A percentile compares a stretch with the other conserved stretches of the same genome.
phyloP scores from a whole-genome alignment of 2,888 invertebrate genomes.

The Tetragnatha montana region DNA sequence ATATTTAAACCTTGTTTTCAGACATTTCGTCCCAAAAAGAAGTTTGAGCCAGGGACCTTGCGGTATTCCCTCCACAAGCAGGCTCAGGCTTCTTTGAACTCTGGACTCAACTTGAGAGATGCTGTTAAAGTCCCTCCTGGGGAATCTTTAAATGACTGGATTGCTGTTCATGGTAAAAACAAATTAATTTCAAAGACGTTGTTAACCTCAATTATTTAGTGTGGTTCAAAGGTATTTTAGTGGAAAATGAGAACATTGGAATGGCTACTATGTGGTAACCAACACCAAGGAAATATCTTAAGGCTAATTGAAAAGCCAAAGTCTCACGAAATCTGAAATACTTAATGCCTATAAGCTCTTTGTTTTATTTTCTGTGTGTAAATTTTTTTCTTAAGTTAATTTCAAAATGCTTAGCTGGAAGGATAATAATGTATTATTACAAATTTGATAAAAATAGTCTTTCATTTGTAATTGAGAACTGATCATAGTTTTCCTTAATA shows the following conservation, averaged over 20 bases:
- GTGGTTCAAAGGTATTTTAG: not conserved
- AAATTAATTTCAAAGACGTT: not conserved
- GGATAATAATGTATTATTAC: not conserved
- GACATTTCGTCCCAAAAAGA: constrained; percentile 93
- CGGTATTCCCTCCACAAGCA: constrained; percentile 91
- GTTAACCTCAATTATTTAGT: not conserved
- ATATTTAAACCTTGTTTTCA: constrained; percentile 75
- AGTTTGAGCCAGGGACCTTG: constrained; percentile 89
- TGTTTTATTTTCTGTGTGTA: not conserved
- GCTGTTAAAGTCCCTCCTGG: constrained; percentile 87
- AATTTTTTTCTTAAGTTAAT: not conserved
- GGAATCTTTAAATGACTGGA: constrained; percentile 92
- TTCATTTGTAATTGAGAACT: not conserved
- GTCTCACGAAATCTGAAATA: no score
- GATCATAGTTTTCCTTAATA: constrained; percentile 16
- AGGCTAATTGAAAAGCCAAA: no score
- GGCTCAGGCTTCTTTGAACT: constrained; percentile 91
- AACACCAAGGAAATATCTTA: no score
- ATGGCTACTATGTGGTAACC: no score
- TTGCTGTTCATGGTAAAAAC: constrained; percentile 86
- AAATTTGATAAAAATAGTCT: not conserved
- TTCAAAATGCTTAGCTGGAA: not conserved
- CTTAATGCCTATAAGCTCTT: no score
- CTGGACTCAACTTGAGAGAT: constrained; percentile 87
- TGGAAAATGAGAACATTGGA: no score